Base-by-base conservation (phyloP, 2,888 invertebrate genomes). In the Metalampra italica region DNA sequence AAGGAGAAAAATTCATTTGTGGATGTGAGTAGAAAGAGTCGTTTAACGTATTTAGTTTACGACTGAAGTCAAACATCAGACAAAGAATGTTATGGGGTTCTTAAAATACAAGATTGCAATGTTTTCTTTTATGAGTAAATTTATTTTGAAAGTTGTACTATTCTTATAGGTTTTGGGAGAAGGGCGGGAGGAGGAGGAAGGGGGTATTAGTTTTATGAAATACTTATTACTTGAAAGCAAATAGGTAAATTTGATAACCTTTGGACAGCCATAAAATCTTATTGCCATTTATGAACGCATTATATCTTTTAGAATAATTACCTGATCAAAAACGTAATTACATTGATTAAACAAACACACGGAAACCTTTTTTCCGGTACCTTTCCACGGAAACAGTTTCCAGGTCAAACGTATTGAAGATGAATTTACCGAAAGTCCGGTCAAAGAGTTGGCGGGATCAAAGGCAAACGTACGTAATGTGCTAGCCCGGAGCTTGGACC, bases 31-130 rank as follows among this genome's bases (percentile, higher is more conserved):
- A 68, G 71, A 69, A 43, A 56, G 70, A 72, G 68, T 70, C 78
- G 78, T 83, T 83, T 82, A 75, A 74, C 78, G 79, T 82, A 80
- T 81, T 77, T 66, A 71, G 76, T 87, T 85, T 84, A 87, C 76
- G 78, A 71, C 71, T 69, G 54, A 52, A 71, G 71, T 69, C 66
- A 71, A 80, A 79, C 63, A 68, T 67, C 66, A 68, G 61, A 66
- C 64, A 66, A 71, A 74, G 60, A 79, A 72, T 82, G 78, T 83
- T 81, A 78, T 74, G 61, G 61, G 64, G 62, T 60, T 73, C 66
- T 69, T 59, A 59, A 68, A 68, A 64, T 70, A 46, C 43, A 43
- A 76, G 63, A 72, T 68, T 74, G 71, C 61, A 60, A 62, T 57
- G 61, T 62, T 60, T 46, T 53, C 50, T 65, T 54, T 68, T 66